Evolutionary conservation across 2,888 invertebrate species (phyloP).

Genomic region (Aphodius sticticus): DNA sequence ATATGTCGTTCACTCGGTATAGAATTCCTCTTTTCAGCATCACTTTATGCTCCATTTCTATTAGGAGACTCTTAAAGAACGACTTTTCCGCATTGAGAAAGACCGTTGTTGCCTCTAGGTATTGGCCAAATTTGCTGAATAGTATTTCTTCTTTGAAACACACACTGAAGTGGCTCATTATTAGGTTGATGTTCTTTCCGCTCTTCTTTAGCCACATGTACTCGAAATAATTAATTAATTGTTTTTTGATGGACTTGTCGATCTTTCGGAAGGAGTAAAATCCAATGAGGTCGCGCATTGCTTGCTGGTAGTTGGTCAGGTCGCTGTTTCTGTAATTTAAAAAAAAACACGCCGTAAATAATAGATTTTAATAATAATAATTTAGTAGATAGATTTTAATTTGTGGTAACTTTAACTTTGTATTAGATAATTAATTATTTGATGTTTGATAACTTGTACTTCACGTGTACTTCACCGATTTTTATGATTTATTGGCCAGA

Average conservation of each 20-base stretch:
- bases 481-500: too few relatives aligned
- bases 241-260: slow-evolving; percentile 40
- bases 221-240: slow-evolving; percentile 45
- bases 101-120: slow-evolving; percentile 34
- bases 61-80: slow-evolving; percentile 39
- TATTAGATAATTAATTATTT: too few relatives aligned
- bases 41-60: slow-evolving; percentile 36
- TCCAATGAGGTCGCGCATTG: slow-evolving; percentile 43
- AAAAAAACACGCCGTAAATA: background rate
- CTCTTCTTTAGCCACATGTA: slow-evolving; percentile 42
- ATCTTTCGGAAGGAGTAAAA: slow-evolving; percentile 43
- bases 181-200: slow-evolving; percentile 36
- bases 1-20: slow-evolving; percentile 42
- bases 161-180: slow-evolving; percentile 36
- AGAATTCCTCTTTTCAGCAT: slow-evolving; percentile 34
- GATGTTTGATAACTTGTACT: too few relatives aligned
- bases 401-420: too few relatives aligned
- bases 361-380: slow-evolving; percentile 5
- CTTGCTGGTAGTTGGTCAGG: slow-evolving; percentile 43
- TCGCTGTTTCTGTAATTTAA: slow-evolving; percentile 34
- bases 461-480: too few relatives aligned
- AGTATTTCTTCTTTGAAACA: slow-evolving; percentile 43
- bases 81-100: slow-evolving; percentile 37
- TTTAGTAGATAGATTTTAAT: too few relatives aligned
- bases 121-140: slow-evolving; percentile 39